Percentiles rank a stretch among this genome's conserved stretches.
Evolutionary conservation across 2,113 vertebrate genomes (phyloP).

Genomic region (Coregonus clupeaformis): DNA sequence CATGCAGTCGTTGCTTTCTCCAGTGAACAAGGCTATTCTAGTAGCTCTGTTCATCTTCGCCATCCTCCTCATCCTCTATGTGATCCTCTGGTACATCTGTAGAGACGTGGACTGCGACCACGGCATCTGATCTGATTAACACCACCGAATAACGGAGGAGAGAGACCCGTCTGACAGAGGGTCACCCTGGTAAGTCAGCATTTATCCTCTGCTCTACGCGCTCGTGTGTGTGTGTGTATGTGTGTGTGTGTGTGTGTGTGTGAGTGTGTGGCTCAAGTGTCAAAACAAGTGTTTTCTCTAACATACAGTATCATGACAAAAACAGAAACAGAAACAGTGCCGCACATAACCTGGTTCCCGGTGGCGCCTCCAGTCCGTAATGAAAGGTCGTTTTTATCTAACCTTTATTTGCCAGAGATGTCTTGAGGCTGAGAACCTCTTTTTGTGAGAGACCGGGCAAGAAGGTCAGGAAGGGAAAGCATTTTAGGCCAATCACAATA

Average conservation of each 20-base stretch:
- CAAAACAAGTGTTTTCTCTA: not conserved
- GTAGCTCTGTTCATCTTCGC: slow-evolving; percentile 97
- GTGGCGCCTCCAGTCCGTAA: not conserved
- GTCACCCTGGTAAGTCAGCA: slow-evolving; percentile 70
- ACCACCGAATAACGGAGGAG: slow-evolving; percentile 13
- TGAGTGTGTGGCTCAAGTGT: not conserved
- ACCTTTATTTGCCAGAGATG: not conserved
- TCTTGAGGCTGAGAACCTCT: not conserved
- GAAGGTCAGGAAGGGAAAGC: not conserved
- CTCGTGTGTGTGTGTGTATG: slow-evolving; percentile 13
- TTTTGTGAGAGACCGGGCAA: no score
- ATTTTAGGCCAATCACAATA: not conserved
- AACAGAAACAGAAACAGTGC: slow-evolving; percentile 32
- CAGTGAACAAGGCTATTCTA: slow-evolving; percentile 94
- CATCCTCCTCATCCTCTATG: slow-evolving; percentile 96
- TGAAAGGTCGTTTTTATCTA: not conserved
- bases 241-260: slow-evolving; percentile 13
- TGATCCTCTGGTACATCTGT: slow-evolving; percentile 99
- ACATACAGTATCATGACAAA: not conserved
- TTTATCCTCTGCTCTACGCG: not conserved
- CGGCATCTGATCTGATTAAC: slow-evolving; percentile 82
- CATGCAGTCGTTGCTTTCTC: slow-evolving; percentile 97
- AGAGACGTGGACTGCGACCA: slow-evolving; percentile 97
- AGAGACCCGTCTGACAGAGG: slow-evolving; percentile 49
- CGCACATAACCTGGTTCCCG: slow-evolving; percentile 7